Base-by-base conservation (phyloP, 2,888 invertebrate genomes). In the Diarsia brunnea region DNA sequence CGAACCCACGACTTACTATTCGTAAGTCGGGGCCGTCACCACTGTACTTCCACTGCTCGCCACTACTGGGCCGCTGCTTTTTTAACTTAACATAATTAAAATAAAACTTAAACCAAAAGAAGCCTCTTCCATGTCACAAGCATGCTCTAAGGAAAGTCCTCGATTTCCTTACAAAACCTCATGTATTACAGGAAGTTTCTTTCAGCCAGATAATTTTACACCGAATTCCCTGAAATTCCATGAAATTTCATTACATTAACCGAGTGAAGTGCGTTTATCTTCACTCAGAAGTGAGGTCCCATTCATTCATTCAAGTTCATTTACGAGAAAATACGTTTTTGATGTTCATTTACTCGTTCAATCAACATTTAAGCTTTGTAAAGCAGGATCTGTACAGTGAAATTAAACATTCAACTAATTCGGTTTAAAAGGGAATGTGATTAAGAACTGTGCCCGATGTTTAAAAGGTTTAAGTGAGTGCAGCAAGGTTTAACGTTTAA, bases 191-290 rank as follows among this genome's bases (percentile, higher is more conserved):
- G 92, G 90, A 90, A 92, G 90, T 90, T 77, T 90, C 90, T 92
- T 92, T 91, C 88, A 92, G 90, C 87, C 92, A 92, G 92, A 93
- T 95, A 94, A 95, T 95, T 95, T 94, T 89, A 90, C 91, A 89
- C 90, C 81, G 91, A 94, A 93, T 95, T 93, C 89, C 60, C 45
- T 60, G 31, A 81, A 60, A 75, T 95, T 95, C 94, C 92, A 94
- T 95, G 86, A 93, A 95, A 95, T 95, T 95, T 95, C 92, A 95
- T 95, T 95, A 94, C 91, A 87, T 88, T 95, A 95, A 95, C 94
- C 92, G 92, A 93, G 90, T 90, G 86, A 92, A 93, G 92, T 91
- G 89, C 92, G 91, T 92, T 93, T 93, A 93, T 92, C 90, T 92
- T 89, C 85, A 88, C 82, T 87, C 88, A 87, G 86, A 85, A 86